Conservation (phyloP, 1,140 invertebrate species). For the Trachymyrmex cornetzi region DNA sequence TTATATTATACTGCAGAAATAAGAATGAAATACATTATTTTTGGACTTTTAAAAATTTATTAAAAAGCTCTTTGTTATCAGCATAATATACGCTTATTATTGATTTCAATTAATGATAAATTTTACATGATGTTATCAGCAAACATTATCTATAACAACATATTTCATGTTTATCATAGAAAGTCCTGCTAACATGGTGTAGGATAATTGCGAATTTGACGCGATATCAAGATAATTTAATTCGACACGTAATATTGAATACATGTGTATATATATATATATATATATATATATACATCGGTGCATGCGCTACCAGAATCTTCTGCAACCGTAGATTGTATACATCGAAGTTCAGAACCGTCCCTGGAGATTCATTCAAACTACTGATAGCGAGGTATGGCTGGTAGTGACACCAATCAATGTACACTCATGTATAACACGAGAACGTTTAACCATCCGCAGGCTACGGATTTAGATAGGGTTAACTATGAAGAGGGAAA, state of each 20-base stretch:
- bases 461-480: constrained; percentile 79
- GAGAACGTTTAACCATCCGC: constrained; percentile 67
- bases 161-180: constrained; percentile 40
- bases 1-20: neutral
- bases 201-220: constrained; percentile 34
- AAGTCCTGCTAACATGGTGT: constrained; percentile 25
- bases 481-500: constrained; percentile 73
- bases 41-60: neutral
- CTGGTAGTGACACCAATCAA: constrained; percentile 69
- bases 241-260: constrained; percentile 35
- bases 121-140: constrained; percentile 34
- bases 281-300: neutral
- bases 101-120: constrained; percentile 39
- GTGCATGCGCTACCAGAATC: neutral
- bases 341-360: constrained; percentile 3
- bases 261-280: too few species aligned
- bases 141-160: constrained; percentile 29
- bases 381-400: constrained; percentile 60
- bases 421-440: constrained; percentile 70
- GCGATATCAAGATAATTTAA: constrained; percentile 52
- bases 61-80: neutral
- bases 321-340: constrained; percentile 19
- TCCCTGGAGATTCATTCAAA: constrained; percentile 61
- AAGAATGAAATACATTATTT: neutral
- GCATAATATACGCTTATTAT: neutral